Conservation (phyloP, 2,797 vertebrate species). For the Cossypha polioptera region DNA sequence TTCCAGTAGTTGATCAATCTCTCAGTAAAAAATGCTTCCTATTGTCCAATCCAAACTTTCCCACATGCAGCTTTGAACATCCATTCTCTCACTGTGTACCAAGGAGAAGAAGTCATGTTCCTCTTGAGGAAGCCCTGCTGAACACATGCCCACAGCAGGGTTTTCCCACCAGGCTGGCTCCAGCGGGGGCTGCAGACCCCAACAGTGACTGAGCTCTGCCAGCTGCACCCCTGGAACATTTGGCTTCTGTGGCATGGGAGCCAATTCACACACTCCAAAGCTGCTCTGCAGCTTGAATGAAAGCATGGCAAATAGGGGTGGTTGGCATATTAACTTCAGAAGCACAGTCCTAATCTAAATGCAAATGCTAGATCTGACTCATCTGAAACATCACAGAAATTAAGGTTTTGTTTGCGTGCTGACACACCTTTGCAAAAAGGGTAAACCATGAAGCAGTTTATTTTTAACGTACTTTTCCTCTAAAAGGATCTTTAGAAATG, state of each 20-base stretch:
- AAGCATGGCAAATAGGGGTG: neutral
- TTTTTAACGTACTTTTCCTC: neutral
- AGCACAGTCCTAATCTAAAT: neutral
- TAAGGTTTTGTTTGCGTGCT: neutral
- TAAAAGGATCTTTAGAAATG: neutral
- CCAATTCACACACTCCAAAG: neutral
- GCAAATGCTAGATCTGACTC: neutral
- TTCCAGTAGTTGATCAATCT: neutral
- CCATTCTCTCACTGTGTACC: neutral
- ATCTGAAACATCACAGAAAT: neutral
- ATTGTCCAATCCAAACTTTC: neutral
- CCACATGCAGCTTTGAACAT: neutral
- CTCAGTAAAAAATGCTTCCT: neutral
- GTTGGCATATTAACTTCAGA: neutral
- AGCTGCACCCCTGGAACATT: neutral
- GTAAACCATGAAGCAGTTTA: neutral
- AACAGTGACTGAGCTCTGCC: neutral
- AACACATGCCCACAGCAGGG: neutral
- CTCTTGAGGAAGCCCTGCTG: neutral
- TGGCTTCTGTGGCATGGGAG: neutral
- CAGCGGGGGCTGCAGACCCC: accelerated
- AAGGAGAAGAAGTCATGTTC: neutral
- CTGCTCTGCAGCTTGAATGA: neutral
- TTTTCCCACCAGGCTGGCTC: neutral
- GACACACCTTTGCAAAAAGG: neutral